phyloP scores from a whole-genome alignment of 35 echinoderm and acorn worm species.

The Chiridota heheva region DNA sequence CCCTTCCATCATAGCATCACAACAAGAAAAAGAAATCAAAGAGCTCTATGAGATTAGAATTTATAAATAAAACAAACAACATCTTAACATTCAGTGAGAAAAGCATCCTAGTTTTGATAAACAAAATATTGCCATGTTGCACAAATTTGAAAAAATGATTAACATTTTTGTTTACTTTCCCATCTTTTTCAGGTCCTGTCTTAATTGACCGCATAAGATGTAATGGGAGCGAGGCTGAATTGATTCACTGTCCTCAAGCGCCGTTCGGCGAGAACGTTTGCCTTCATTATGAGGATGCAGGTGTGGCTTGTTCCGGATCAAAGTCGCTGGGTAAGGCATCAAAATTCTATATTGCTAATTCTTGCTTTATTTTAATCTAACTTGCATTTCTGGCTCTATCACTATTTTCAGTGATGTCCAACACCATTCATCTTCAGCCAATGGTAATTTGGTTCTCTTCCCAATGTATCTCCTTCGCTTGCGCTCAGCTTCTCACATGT shows the following conservation, averaged over 20 bases:
- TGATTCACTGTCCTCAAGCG: slow-evolving; percentile 81
- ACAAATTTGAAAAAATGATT: too few relatives aligned
- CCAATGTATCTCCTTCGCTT: background rate
- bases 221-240: slow-evolving; percentile 64
- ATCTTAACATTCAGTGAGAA: too few relatives aligned
- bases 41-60: too few relatives aligned
- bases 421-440: background rate
- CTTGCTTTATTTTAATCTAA: too few relatives aligned
- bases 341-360: too few relatives aligned
- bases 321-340: slow-evolving; percentile 57
- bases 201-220: slow-evolving; percentile 64
- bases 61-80: too few relatives aligned
- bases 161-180: background rate
- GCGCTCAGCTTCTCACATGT: too few relatives aligned
- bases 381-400: too few relatives aligned
- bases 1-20: too few relatives aligned
- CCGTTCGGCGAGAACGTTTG: slow-evolving; percentile 71
- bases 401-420: background rate
- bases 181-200: slow-evolving; percentile 30
- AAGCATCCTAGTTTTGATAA: too few relatives aligned
- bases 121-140: too few relatives aligned
- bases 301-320: slow-evolving; percentile 64
- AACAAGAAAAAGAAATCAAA: too few relatives aligned
- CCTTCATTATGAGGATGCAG: slow-evolving; percentile 78
- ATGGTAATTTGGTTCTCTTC: background rate